A percentile compares a stretch with the other conserved stretches of the same genome.
Evolutionary conservation across 2,888 invertebrate species (phyloP).

Genomic region (Keiferia lycopersicella): DNA sequence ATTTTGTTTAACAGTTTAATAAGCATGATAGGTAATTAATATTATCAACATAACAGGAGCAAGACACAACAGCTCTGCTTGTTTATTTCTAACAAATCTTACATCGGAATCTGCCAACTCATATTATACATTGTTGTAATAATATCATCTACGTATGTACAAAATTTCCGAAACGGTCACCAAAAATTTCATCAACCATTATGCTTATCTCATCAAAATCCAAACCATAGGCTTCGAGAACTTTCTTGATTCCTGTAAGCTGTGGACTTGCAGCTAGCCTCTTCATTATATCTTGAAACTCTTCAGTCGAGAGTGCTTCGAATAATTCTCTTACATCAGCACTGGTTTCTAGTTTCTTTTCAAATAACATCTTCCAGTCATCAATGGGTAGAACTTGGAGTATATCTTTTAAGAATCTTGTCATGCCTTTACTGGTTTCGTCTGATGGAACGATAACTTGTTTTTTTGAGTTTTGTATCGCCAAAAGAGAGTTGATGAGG

Average conservation of each 20-base stretch:
- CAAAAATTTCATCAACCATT: conserved; percentile 40
- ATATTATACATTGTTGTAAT: too few species aligned
- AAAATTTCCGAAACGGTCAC: background rate
- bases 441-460: too few species aligned
- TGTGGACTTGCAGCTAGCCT: conserved; percentile 46
- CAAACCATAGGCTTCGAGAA: conserved; percentile 46
- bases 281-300: conserved; percentile 48
- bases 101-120: too few species aligned
- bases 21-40: too few species aligned
- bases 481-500: conserved; percentile 42
- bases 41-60: too few species aligned
- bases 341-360: conserved; percentile 45
- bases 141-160: too few species aligned
- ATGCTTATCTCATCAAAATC: conserved; percentile 45
- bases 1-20: too few species aligned
- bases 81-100: too few species aligned
- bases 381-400: conserved; percentile 43
- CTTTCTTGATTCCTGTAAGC: conserved; percentile 43
- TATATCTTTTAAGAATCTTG: conserved; percentile 43
- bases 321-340: conserved; percentile 45
- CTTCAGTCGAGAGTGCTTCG: conserved; percentile 45
- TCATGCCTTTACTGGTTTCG: background rate
- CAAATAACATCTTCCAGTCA: conserved; percentile 47
- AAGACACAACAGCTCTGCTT: too few species aligned
- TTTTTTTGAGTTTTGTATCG: background rate